Evolutionary conservation across 2,888 invertebrate genomes (phyloP), one percentile per base, ranked within the genome.

Genomic region (Autographa gamma): DNA sequence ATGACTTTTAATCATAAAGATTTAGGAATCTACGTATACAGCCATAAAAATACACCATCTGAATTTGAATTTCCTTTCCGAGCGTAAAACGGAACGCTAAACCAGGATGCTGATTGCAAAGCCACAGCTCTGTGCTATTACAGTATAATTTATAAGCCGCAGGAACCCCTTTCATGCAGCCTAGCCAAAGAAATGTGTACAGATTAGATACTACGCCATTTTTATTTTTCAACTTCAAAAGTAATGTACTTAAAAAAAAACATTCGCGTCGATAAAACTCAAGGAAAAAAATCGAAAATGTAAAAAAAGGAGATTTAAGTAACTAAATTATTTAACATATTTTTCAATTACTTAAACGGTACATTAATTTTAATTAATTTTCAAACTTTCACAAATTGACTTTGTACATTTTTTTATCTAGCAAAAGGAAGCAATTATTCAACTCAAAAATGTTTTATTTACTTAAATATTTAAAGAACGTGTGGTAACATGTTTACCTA

Each of bases 51-150:
- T 76, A 72, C 63, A 60, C 31, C 9, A 59, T 58, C 16, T 14
- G 31, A 68, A 73, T 73, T 69, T 62, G 61, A 74, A 74, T 77
- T 68, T 68, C 31, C 66, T 76, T 70, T 70, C 3, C 7, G 32
- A 56, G 52, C 66, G 41, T 25, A 66, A 66, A 79, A 80, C 70
- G 61, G 41, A 66, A 80, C 63, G 60, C 31, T 61, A n/a, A 6
- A 66, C 18, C 60, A 61, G 8, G 48, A 69, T 34, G 60, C 59
- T 62, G 67, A 69, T 65, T 75, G 58, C 54, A 25, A 67, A 69
- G 41, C 59, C 38, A 31, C 32, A 34, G 14, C 16, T 54, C 34
- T 16, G 52, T 41, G 31, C 66, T 48, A 71, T 75, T 75, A 71
- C 58, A 38, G 19, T 31, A 56, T 59, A 68, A 66, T 61, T 59